Evolutionary conservation across 2,797 vertebrate genomes (phyloP).

Genomic region (Gymnodraco acuticeps): DNA sequence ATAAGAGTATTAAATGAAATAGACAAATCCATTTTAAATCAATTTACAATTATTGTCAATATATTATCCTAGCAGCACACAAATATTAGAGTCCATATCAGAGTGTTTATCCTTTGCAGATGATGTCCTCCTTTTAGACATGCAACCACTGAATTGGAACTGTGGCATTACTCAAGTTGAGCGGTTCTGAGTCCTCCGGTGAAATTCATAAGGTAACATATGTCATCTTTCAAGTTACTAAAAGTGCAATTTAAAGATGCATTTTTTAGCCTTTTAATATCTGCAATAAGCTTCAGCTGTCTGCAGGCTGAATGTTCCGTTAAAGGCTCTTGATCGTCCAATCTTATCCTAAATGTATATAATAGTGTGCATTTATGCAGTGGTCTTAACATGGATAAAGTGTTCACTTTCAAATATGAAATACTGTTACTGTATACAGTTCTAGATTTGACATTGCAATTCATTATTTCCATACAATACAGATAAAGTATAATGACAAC

Average conservation of each 20-base stretch:
- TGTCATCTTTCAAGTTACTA: neutral
- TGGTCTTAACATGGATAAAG: constrained; percentile 38
- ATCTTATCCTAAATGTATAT: constrained; percentile 26
- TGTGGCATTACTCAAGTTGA: constrained; percentile 29
- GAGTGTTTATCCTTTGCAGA: constrained; percentile 66
- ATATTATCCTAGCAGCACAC: neutral
- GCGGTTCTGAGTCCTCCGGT: constrained; percentile 38
- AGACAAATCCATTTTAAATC: constrained; percentile 7
- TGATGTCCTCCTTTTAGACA: constrained; percentile 80
- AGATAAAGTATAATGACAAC: constrained; percentile 70
- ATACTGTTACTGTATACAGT: constrained; percentile 23
- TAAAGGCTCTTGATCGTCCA: constrained; percentile 64
- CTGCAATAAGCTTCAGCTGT: constrained; percentile 60
- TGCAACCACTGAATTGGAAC: constrained; percentile 69
- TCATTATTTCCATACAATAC: constrained; percentile 57
- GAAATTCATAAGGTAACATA: constrained; percentile 17
- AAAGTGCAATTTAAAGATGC: constrained; percentile 13
- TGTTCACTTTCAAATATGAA: constrained; percentile 40
- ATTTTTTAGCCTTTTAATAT: constrained; percentile 11
- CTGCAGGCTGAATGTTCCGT: constrained; percentile 53
- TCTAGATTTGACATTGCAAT: constrained; percentile 31
- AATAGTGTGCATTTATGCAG: constrained; percentile 32
- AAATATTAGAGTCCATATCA: constrained; percentile 49
- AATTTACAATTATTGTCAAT: neutral
- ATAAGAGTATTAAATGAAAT: neutral